A percentile compares a stretch with the other conserved stretches of the same genome.
These are phyloP conservation scores for Cephalopachus bancanus DNA, from an alignment of 2,797 vertebrate species.

Conservation along the genomic window DNA sequence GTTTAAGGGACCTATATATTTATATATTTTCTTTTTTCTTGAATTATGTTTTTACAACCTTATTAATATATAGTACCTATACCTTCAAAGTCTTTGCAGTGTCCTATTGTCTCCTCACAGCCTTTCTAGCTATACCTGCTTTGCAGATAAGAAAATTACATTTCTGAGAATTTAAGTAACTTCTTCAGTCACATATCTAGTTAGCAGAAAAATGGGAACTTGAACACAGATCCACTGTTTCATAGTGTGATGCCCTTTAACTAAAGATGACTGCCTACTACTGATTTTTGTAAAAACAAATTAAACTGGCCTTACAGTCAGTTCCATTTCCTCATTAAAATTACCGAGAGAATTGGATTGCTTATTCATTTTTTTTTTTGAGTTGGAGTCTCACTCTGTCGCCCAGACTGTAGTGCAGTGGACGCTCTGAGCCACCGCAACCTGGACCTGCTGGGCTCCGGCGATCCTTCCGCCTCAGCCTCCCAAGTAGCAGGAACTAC, in stretches of 20 bases:
- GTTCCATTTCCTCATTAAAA: slow-evolving; percentile 23
- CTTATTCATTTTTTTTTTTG: background rate
- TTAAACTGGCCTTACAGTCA: background rate
- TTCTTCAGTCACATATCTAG: background rate
- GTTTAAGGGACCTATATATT: background rate
- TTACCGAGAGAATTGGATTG: background rate
- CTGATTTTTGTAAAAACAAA: slow-evolving; percentile 11
- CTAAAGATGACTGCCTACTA: background rate
- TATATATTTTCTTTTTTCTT: slow-evolving; percentile 9
- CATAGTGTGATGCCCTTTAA: background rate
- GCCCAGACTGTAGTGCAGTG: no score
- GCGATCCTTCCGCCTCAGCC: no score
- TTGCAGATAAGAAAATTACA: slow-evolving; percentile 22
- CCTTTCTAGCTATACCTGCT: background rate
- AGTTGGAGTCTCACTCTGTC: no score
- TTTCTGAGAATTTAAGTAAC: slow-evolving; percentile 44
- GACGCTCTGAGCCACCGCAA: no score
- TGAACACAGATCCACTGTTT: background rate
- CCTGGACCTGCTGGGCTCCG: no score
- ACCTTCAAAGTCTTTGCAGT: background rate
- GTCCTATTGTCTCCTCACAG: background rate
- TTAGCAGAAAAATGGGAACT: background rate
- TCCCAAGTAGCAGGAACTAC: no score
- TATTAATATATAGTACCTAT: background rate
- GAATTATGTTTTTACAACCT: slow-evolving; percentile 36